phyloP scores from a whole-genome alignment of 1,140 invertebrate genomes.

The Seison nebaliae region DNA sequence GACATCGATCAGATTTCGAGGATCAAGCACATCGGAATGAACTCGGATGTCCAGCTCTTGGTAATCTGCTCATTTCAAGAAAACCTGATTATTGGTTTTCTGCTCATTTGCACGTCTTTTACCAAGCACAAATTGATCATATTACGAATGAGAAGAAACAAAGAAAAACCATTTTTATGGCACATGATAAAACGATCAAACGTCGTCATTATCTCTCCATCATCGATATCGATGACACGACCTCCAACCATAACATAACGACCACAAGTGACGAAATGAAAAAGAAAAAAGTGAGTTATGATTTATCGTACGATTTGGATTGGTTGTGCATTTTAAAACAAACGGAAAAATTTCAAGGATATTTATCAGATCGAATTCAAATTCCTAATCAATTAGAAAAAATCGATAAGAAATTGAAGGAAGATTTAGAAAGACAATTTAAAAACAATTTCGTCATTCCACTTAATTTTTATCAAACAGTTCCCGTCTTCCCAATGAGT shows the following conservation, averaged over 20 bases:
- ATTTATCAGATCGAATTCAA: conserved; percentile 38
- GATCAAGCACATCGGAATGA: conserved; percentile 49
- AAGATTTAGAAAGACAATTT: conserved; percentile 16
- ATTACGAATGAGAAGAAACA: neutral
- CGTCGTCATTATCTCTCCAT: conserved; percentile 56
- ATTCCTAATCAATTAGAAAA: conserved; percentile 47
- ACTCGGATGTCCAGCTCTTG: conserved; percentile 54
- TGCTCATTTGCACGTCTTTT: conserved; percentile 70
- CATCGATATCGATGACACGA: conserved; percentile 15
- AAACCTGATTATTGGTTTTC: conserved; percentile 79
- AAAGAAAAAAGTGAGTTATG: conserved; percentile 28
- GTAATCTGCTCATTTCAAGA: conserved; percentile 46
- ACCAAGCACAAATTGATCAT: conserved; percentile 47
- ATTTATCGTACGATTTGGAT: conserved; percentile 63
- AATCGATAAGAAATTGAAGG: conserved; percentile 39
- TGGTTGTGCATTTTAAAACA: conserved; percentile 60
- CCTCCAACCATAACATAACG: conserved; percentile 17
- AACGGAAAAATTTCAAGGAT: conserved; percentile 40
- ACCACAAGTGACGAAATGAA: conserved; percentile 19
- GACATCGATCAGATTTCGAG: conserved; percentile 54
- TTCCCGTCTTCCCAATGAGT: conserved; percentile 12
- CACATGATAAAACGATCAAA: conserved; percentile 78
- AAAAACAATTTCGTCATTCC: conserved; percentile 15
- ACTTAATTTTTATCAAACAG: conserved; percentile 15
- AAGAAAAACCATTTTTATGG: conserved; percentile 55